phyloP scores from a whole-genome alignment of 2,888 invertebrate species.

The Amphiduros pacificus region DNA sequence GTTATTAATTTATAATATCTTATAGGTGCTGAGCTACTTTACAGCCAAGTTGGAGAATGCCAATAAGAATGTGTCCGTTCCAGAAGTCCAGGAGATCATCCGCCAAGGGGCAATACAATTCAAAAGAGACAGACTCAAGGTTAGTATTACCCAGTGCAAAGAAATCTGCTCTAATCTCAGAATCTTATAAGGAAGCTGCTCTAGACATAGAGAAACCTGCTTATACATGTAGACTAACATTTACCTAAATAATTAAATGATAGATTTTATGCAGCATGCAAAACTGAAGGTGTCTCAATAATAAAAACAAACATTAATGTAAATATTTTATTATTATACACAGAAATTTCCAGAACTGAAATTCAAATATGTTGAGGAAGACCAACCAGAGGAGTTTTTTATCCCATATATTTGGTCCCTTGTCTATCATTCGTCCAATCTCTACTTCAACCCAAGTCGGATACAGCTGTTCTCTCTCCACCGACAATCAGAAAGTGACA shows the following conservation, averaged over 20 bases:
- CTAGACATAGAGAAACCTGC: too few relatives aligned
- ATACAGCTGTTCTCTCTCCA: constrained; percentile 46
- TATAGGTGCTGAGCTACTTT: constrained; percentile 72
- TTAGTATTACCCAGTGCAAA: constrained; percentile 61
- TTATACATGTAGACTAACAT: too few relatives aligned
- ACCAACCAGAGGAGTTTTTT: constrained; percentile 97
- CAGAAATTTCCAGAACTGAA: constrained; percentile 98
- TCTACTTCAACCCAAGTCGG: constrained; percentile 61
- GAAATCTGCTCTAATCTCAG: too few relatives aligned
- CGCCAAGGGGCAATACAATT: constrained; percentile 90
- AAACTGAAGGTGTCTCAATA: too few relatives aligned
- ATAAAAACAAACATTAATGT: not conserved
- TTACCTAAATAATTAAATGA: too few relatives aligned
- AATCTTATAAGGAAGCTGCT: too few relatives aligned
- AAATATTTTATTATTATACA: constrained; percentile 30
- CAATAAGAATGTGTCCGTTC: constrained; percentile 74
- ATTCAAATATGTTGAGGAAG: constrained; percentile 99
- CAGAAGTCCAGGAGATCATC: constrained; percentile 84
- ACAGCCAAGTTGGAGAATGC: constrained; percentile 66
- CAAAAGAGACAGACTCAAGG: constrained; percentile 90
- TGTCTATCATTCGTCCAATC: constrained; percentile 67
- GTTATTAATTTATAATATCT: too few relatives aligned
- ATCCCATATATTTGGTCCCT: constrained; percentile 98
- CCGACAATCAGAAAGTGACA: not conserved
- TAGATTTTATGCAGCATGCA: too few relatives aligned